Base-by-base conservation (phyloP, 2,113 vertebrate genomes). In the Piliocolobus tephrosceles region DNA sequence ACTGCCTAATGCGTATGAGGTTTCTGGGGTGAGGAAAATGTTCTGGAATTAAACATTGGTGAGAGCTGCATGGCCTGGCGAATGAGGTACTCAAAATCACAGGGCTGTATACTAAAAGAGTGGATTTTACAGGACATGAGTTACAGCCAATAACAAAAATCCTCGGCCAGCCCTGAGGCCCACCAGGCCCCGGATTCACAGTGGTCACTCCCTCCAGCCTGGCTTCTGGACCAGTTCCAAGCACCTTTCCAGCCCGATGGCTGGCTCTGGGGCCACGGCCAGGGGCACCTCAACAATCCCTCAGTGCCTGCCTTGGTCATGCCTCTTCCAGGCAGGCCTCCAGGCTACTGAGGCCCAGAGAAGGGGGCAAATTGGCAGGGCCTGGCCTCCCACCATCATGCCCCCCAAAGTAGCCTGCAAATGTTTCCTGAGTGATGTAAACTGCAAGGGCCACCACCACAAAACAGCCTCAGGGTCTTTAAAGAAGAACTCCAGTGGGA, bases 11-110 rank as follows among this genome's bases (percentile, higher is more conserved):
- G 45, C 70, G 81, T 78, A 57, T 76, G 90, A 81, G 86, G 93
- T 94, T 88, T 98, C 93, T 89, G 86, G 84, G 52, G 45, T 79
- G 95, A 97, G 82, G 93, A 88, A 89, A 98, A 94, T 38, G 57
- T 91, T 94, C 93, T 96, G 95, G 97, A 97, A 96, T 81, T 38
- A 95, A 96, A 94, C 12, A 87, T 66, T 20, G 58, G 83, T 43
- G 68, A 92, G 66, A 94, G 92, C 76, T 87, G 79, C 35, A 47
- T 32, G 68, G 83, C 72, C 70, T 45, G 52, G 68, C 35, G 80
- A 94, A 47, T 17, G 61, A 64, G 27, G 20, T n/a, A 83, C 76
- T 88, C 68, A 38, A 96, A 95, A 81, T 72, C 94, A 58, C 90
- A 0, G 18, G 84, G 68, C 40, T 32, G 27, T 30, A 18, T 1